phyloP scores from a whole-genome alignment of 2,113 vertebrate species.

The Malaclemys terrapin region DNA sequence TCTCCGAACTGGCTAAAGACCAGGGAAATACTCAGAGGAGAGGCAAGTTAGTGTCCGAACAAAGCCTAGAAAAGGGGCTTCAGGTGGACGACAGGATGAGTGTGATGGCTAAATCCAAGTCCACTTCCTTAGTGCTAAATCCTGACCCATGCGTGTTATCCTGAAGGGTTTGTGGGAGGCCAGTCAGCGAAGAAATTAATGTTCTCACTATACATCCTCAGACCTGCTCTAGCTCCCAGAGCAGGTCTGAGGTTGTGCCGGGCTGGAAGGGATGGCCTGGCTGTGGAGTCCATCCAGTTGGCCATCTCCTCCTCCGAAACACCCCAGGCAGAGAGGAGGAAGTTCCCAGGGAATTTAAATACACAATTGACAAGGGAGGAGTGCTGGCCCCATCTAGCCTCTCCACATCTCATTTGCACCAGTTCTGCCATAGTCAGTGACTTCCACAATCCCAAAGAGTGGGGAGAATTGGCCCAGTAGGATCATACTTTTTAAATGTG shows the following conservation, averaged over 20 bases:
- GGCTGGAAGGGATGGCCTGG: neutral
- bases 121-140: neutral
- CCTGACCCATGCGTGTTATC: neutral
- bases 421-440: neutral
- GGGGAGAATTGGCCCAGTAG: neutral
- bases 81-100: neutral
- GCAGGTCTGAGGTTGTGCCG: neutral
- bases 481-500: conserved; percentile 30
- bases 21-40: fast-evolving
- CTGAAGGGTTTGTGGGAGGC: neutral
- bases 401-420: neutral
- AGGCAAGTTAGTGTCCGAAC: neutral
- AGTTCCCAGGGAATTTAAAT: neutral
- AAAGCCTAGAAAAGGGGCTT: neutral
- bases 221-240: neutral
- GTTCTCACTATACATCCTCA: fast-evolving
- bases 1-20: neutral
- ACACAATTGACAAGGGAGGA: fast-evolving
- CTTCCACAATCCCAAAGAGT: neutral
- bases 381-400: neutral
- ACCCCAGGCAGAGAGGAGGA: neutral
- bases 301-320: neutral
- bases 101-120: neutral
- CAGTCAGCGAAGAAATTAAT: neutral
- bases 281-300: neutral